Percentiles rank a stretch among this genome's conserved stretches.
phyloP scores from a whole-genome alignment of 2,888 invertebrate genomes.

The Tetranychus piercei region DNA sequence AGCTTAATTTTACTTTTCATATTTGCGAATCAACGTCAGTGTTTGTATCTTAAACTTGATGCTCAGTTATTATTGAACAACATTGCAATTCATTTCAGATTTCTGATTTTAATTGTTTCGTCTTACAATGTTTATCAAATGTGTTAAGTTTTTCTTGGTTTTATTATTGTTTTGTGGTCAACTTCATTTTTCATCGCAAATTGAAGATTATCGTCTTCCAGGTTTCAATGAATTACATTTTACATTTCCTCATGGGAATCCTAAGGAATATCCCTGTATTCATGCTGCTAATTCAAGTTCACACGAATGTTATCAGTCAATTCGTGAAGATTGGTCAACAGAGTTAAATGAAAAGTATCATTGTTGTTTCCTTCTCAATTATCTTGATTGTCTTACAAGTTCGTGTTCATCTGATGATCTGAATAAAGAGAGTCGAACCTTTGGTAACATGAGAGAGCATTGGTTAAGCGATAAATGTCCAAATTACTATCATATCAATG shows the following conservation, averaged over 20 bases:
- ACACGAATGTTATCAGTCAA: not conserved
- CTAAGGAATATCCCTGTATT: not conserved
- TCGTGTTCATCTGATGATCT: not conserved
- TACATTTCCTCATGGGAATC: not conserved
- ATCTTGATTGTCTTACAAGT: not conserved
- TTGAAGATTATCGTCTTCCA: not conserved
- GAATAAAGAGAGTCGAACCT: not conserved
- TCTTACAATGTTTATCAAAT: too few species aligned
- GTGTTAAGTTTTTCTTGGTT: too few species aligned
- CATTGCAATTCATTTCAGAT: too few species aligned
- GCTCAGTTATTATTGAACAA: too few species aligned
- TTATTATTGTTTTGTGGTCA: too few species aligned
- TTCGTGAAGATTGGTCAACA: not conserved
- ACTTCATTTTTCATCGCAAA: not conserved
- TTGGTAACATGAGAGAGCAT: not conserved
- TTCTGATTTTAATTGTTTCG: too few species aligned
- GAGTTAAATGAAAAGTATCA: not conserved
- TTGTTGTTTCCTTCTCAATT: constrained; percentile 7
- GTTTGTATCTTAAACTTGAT: too few species aligned
- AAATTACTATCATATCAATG: not conserved
- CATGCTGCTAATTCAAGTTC: not conserved
- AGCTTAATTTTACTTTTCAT: too few species aligned
- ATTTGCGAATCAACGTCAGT: too few species aligned
- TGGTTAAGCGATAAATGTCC: constrained; percentile 5
- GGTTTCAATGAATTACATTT: not conserved